Evolutionary conservation across 2,113 vertebrate genomes (phyloP).

Genomic region (Menura novaehollandiae): DNA sequence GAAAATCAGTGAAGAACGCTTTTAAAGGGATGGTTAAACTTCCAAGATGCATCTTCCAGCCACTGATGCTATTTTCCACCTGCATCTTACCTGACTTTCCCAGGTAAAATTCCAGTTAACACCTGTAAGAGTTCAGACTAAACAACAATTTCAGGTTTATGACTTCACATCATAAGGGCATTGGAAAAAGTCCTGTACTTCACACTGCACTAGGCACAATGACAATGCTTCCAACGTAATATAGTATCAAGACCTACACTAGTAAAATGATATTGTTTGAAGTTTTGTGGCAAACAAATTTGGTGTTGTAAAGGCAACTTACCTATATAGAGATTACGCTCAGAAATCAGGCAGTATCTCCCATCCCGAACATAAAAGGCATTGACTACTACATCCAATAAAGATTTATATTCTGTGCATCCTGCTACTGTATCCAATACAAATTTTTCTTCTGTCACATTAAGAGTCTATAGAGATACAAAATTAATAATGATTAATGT

Average conservation of each 20-base stretch:
- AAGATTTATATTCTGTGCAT: slow-evolving; percentile 78
- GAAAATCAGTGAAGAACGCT: neutral
- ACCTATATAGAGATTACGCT: slow-evolving; percentile 81
- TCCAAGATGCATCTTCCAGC: neutral
- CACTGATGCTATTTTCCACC: neutral
- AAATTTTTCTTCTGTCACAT: slow-evolving; percentile 70
- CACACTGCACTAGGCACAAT: neutral
- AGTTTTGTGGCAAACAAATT: neutral
- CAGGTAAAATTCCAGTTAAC: neutral
- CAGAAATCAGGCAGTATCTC: slow-evolving; percentile 61
- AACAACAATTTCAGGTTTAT: neutral
- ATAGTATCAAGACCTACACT: neutral
- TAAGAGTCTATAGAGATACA: slow-evolving; percentile 31
- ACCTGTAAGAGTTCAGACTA: neutral
- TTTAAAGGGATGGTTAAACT: neutral
- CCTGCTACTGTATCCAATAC: slow-evolving; percentile 80
- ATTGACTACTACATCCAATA: slow-evolving; percentile 80
- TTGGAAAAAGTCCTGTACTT: neutral
- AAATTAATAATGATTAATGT: neutral
- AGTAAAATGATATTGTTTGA: neutral
- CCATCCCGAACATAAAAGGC: slow-evolving; percentile 79
- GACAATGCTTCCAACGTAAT: neutral
- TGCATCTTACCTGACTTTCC: neutral
- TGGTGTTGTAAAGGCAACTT: slow-evolving; percentile 35
- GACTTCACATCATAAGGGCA: neutral